phyloP scores from a whole-genome alignment of 2,113 vertebrate species.

The Cervus canadensis region DNA sequence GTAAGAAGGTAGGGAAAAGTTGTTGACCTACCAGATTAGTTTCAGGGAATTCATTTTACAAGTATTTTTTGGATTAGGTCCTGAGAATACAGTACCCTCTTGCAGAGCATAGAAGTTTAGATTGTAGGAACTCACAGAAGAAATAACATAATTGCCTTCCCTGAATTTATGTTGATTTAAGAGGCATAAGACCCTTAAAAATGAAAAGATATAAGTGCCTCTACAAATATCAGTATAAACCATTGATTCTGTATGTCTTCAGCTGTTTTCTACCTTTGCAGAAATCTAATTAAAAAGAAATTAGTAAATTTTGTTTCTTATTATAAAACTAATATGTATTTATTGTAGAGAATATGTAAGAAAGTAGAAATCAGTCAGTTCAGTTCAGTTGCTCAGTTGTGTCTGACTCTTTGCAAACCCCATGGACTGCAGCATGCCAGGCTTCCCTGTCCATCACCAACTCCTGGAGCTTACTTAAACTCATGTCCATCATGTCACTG shows the following conservation, averaged over 20 bases:
- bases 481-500: neutral
- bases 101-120: neutral
- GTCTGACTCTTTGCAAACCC: neutral
- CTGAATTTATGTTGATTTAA: neutral
- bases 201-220: neutral
- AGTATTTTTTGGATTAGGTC: neutral
- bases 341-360: neutral
- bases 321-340: neutral
- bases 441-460: neutral
- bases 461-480: neutral
- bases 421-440: neutral
- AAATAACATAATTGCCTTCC: neutral
- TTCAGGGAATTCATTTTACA: conserved; percentile 16
- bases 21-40: neutral
- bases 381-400: neutral
- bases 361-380: neutral
- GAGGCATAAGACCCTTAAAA: neutral
- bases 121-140: neutral
- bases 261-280: neutral
- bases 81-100: neutral
- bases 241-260: neutral
- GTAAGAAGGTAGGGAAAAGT: neutral
- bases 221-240: neutral
- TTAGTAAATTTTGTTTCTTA: neutral
- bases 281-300: conserved; percentile 2